A percentile compares a stretch with the other conserved stretches of the same genome.
phyloP scores from a whole-genome alignment of 1,140 invertebrate genomes.

The Octopus bimaculoides region DNA sequence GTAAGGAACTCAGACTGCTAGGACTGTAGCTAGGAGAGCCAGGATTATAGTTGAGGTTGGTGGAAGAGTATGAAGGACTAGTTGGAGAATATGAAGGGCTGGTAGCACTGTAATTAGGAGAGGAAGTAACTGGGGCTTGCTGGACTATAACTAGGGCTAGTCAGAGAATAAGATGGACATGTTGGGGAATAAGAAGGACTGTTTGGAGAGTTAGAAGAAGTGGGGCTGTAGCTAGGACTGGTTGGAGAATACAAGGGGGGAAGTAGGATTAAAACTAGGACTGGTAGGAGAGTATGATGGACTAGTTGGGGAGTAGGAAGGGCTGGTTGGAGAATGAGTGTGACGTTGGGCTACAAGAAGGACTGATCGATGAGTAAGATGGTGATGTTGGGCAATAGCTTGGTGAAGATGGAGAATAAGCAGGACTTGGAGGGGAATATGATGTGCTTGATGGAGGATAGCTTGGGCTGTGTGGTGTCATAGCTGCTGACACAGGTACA shows the following conservation, averaged over 20 bases:
- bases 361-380: constrained; percentile 64
- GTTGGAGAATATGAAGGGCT: constrained; percentile 66
- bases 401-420: constrained; percentile 68
- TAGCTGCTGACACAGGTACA: constrained; percentile 54
- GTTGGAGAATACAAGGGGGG: constrained; percentile 64
- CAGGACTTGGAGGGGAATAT: constrained; percentile 68
- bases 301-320: constrained; percentile 64
- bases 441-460: constrained; percentile 61
- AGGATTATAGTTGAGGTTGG: constrained; percentile 68
- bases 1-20: constrained; percentile 59
- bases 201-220: constrained; percentile 61
- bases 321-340: constrained; percentile 73
- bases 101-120: constrained; percentile 74
- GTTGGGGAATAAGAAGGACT: constrained; percentile 62
- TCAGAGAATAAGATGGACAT: constrained; percentile 66
- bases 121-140: constrained; percentile 62
- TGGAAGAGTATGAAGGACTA: constrained; percentile 70
- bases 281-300: constrained; percentile 81
- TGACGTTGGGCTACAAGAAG: constrained; percentile 67
- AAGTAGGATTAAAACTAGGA: constrained; percentile 67
- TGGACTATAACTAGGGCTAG: constrained; percentile 75
- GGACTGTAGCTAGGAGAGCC: constrained; percentile 57
- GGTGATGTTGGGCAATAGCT: constrained; percentile 65
- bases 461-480: constrained; percentile 54
- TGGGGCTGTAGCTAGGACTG: constrained; percentile 70